Evolutionary conservation across 2,113 vertebrate species (phyloP).

Genomic region (Cinclus cinclus): DNA sequence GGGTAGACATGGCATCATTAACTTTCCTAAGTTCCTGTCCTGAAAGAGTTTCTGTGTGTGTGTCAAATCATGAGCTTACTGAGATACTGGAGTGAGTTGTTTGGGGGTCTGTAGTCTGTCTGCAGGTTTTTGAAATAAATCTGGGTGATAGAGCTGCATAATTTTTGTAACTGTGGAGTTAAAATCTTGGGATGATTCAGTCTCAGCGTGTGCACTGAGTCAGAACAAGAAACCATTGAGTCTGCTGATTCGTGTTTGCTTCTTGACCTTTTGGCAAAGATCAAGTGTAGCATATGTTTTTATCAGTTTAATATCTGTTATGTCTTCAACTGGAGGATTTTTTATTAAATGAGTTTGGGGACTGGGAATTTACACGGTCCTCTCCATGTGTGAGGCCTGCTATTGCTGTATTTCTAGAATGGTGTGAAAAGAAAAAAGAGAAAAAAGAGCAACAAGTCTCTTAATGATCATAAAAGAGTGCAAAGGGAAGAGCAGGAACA

Average conservation of each 20-base stretch:
- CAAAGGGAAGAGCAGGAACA: not conserved
- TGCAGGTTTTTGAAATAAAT: slow-evolving; percentile 17
- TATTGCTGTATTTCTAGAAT: not conserved
- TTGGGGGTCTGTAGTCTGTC: not conserved
- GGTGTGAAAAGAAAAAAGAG: not conserved
- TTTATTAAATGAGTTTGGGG: slow-evolving; percentile 39
- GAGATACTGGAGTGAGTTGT: not conserved
- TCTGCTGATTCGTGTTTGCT: slow-evolving; percentile 13
- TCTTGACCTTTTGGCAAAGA: slow-evolving; percentile 56
- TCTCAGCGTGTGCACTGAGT: not conserved
- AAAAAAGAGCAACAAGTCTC: not conserved
- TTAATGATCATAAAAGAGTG: not conserved
- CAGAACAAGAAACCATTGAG: not conserved
- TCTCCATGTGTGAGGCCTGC: not conserved
- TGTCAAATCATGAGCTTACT: not conserved
- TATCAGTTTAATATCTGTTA: slow-evolving; percentile 55
- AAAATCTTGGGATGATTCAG: not conserved
- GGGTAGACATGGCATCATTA: not conserved
- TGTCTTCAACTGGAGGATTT: slow-evolving; percentile 39
- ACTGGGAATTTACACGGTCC: not conserved
- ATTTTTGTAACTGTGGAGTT: not conserved
- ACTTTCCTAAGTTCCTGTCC: not conserved
- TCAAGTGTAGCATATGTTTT: slow-evolving; percentile 35
- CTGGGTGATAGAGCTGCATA: not conserved
- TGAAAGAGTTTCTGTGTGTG: not conserved